Base-by-base conservation (phyloP, 2,888 invertebrate species). In the Monochamus alternatus region DNA sequence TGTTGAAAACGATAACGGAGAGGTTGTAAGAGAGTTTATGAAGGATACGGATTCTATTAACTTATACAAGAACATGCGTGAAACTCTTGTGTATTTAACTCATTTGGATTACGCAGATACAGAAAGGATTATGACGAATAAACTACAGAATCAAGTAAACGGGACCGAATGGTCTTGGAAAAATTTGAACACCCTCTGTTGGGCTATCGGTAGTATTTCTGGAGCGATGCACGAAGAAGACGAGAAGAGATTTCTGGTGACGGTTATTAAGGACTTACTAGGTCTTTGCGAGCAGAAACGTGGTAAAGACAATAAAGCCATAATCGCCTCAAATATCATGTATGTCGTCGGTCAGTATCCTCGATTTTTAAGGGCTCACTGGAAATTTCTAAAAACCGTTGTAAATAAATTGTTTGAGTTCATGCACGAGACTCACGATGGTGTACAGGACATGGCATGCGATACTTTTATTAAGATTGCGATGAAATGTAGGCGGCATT, bases 401-500 rank as follows among this genome's bases (percentile, higher is more conserved):
- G 98, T 99, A 77, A 99, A 99, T 91, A 99, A 99, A 91, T 92
- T 99, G 74, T 99, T 99, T 91, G 99, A 99, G 91, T 99, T 99
- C 89, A 99, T 99, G 99, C 99, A 99, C 89, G 99, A 99, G 91
- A 98, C 98, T 73, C 99, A 99, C 88, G 99, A 99, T 89, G 99
- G 99, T 85, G 99, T 99, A 43, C 99, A 99, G 90, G 99, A 99
- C 87, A 99, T 99, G 99, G 99, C 99, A 77, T 99, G 99, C 91
- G 99, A 99, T 90, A 99, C 99, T 58, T 99, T 99, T 89, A 99
- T 99, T 84, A 99, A 99, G 91, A 99, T 99, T 87, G 98, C 99
- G 44, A 92, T 98, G 85, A 99, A 99, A 90, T 99, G 99, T 90
- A 93, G 98, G 80, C 93, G 98, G 84, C 99, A 99, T 90, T 99